Conservation (phyloP, 2,888 invertebrate genomes). For the Rhamphomyia laevipes region DNA sequence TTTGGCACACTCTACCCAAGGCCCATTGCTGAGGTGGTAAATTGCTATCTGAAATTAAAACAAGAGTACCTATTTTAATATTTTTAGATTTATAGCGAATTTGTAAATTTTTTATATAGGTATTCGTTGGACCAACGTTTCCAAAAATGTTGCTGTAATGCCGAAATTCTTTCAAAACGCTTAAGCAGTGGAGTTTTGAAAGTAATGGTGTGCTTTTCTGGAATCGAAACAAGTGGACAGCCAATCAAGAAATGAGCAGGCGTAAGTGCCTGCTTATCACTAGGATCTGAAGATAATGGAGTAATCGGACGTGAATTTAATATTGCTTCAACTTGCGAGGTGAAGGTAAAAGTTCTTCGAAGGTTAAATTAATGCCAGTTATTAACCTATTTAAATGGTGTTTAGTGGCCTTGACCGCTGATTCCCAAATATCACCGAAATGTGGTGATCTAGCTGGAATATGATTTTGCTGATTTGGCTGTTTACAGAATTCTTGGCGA, state of each 20-base stretch:
- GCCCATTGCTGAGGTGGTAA: background rate
- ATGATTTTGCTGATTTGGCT: background rate
- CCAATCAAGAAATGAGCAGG: too few species aligned
- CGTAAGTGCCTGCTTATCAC: too few species aligned
- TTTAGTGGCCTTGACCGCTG: background rate
- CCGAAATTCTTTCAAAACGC: too few species aligned
- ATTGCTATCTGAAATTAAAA: background rate
- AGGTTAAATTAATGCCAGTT: background rate
- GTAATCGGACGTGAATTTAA: background rate
- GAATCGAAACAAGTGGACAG: too few species aligned
- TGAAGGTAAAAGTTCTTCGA: background rate
- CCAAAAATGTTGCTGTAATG: too few species aligned
- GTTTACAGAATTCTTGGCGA: background rate
- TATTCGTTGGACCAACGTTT: too few species aligned
- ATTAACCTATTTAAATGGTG: background rate
- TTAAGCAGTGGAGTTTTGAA: too few species aligned
- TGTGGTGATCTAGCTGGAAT: constrained; percentile 10
- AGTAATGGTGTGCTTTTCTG: background rate
- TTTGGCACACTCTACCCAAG: too few species aligned
- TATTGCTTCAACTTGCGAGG: too few species aligned
- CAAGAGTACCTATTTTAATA: background rate
- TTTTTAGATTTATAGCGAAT: too few species aligned
- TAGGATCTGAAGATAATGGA: background rate
- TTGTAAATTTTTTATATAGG: too few species aligned
- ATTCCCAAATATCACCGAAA: background rate